Evolutionary conservation across 2,113 vertebrate species (phyloP).

Genomic region (Larimichthys polyactis): DNA sequence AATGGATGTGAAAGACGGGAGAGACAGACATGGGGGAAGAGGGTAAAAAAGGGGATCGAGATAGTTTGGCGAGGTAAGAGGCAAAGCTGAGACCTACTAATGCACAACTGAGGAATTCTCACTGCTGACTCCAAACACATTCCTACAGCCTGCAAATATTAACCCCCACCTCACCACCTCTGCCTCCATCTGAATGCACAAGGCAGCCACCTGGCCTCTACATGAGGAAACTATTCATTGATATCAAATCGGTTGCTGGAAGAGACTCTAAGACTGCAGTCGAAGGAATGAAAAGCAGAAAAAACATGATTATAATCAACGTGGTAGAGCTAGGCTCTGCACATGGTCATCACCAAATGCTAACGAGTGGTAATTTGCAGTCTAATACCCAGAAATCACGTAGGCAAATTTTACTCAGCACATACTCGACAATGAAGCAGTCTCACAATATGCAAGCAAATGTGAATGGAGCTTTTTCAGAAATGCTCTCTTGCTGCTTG

Average conservation of each 20-base stretch:
- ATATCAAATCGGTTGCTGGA: constrained; percentile 38
- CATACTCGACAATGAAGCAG: not conserved
- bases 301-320: not conserved
- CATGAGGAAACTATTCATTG: constrained; percentile 58
- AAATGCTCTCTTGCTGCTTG: not conserved
- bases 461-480: not conserved
- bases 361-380: not conserved
- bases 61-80: constrained; percentile 73
- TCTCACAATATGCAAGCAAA: not conserved
- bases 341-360: not conserved
- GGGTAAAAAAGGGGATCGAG: constrained; percentile 38
- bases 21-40: constrained; percentile 32
- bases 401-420: not conserved
- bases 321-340: not conserved
- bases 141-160: constrained; percentile 82
- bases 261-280: constrained; percentile 11
- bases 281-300: not conserved
- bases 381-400: not conserved
- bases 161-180: constrained; percentile 78
- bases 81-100: constrained; percentile 83
- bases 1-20: constrained; percentile 38
- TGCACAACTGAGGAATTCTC: constrained; percentile 83
- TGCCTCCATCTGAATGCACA: constrained; percentile 62
- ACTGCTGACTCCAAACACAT: constrained; percentile 83
- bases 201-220: constrained; percentile 55